Evolutionary conservation across 2,888 invertebrate species (phyloP), one percentile per base, ranked within the genome.

Genomic region (Apodemia hepburni): DNA sequence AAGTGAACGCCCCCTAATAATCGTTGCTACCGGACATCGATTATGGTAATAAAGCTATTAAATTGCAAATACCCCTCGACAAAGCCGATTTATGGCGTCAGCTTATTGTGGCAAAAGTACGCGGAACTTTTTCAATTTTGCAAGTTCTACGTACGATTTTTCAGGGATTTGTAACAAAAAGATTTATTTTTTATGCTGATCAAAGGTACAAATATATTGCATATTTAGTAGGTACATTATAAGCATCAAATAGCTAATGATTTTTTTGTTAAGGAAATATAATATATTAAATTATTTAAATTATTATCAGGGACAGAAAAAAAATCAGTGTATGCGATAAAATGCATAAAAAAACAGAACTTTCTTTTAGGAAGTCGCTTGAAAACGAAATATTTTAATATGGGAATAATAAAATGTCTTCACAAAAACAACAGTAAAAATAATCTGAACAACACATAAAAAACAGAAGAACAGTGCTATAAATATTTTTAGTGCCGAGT

Each of bases 1-100:
- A 33, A 59, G 58, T 64, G 45, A 22, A 61, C 49, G 17, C 22
- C 49, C 17, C 62, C 51, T 65, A 59, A 66, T 65, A 49, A 51
- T 54, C 70, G 66, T 69, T 68, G 67, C 73, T 66, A 67, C 72
- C 70, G 77, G 76, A 75, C 79, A 75, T 81, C 81, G 83, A 84
- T 85, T 87, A 85, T 86, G 85, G 68, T 81, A 86, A 86, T 84
- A 76, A 70, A 64, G 73, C 77, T 69, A 85, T 85, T 80, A 87
- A 85, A 84, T 81, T 87, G 86, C 86, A 82, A 87, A 87, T 85
- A 77, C 70, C 75, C 49, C 62, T 66, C 64, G 65, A 62, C 63
- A 61, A 68, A 65, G 66, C 61, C 69, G 66, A 68, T 71, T 69
- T 69, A 68, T 68, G 61, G 45, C 63, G 18, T 63, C 63, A 63